Evolutionary conservation across 2,113 vertebrate species (phyloP).

Genomic region (Centrocercus urophasianus): DNA sequence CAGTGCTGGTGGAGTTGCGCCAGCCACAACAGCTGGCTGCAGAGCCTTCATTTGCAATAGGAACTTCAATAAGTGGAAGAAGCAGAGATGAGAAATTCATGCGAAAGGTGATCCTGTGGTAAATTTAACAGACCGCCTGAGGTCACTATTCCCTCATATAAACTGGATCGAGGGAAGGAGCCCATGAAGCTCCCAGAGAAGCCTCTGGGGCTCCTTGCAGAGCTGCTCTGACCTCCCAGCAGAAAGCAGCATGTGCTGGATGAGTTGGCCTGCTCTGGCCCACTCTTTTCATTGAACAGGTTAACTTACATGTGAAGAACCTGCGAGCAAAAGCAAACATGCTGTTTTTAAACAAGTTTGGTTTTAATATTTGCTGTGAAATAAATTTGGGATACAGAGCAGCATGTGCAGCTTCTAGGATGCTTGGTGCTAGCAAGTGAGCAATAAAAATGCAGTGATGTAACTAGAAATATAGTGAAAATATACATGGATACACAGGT

Average conservation of each 20-base stretch:
- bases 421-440: background rate
- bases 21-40: background rate
- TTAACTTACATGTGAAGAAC: background rate
- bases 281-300: background rate
- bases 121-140: constrained; percentile 43
- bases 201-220: background rate
- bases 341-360: fast-evolving
- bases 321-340: background rate
- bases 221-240: background rate
- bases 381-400: background rate
- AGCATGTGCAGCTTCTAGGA: background rate
- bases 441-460: background rate
- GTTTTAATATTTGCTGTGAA: background rate
- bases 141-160: constrained; percentile 53
- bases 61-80: background rate
- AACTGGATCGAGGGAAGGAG: background rate
- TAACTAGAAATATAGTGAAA: background rate
- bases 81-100: background rate
- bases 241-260: background rate
- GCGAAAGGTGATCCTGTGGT: background rate
- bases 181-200: fast-evolving
- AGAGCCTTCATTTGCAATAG: background rate
- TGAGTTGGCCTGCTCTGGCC: background rate
- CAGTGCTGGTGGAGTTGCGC: background rate
- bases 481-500: background rate